These are phyloP conservation scores for Netelia virgata DNA, from an alignment of 2,888 invertebrate genomes.

Conservation along the genomic window DNA sequence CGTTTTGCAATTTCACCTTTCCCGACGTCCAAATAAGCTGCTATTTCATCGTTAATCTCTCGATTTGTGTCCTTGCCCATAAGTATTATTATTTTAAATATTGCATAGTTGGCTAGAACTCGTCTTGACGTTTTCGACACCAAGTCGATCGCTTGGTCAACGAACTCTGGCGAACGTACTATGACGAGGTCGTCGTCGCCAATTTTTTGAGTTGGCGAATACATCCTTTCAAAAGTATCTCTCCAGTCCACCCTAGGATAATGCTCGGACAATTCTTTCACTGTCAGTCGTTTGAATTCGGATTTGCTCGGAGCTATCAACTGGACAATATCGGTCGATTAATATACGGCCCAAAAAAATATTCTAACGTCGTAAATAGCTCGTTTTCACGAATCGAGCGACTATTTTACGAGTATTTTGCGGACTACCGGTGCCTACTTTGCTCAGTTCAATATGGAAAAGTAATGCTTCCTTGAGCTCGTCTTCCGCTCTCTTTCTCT, in stretches of 20 bases:
- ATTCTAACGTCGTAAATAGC: not conserved
- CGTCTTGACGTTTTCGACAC: conserved; percentile 87
- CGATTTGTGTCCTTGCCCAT: conserved; percentile 93
- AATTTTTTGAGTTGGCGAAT: conserved; percentile 88
- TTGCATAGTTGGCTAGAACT: conserved; percentile 94
- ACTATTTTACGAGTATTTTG: too few relatives aligned
- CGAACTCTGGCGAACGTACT: conserved; percentile 93
- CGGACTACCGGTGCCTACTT: not conserved
- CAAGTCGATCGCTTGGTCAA: conserved; percentile 89
- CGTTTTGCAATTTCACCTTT: conserved; percentile 93
- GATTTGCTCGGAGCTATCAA: too few relatives aligned
- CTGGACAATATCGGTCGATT: too few relatives aligned
- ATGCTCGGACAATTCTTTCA: conserved; percentile 90
- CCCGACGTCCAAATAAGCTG: conserved; percentile 88
- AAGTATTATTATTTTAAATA: conserved; percentile 96
- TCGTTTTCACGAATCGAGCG: not conserved
- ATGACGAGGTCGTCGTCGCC: conserved; percentile 91
- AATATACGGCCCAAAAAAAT: too few relatives aligned
- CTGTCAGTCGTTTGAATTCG: conserved; percentile 91
- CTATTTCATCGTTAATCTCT: conserved; percentile 90
- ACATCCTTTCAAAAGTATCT: conserved; percentile 92
- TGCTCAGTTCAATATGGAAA: conserved; percentile 24
- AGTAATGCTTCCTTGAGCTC: conserved; percentile 6
- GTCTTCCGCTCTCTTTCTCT: not conserved
- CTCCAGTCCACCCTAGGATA: conserved; percentile 93